Evolutionary conservation across 2,797 vertebrate species (phyloP).

Genomic region (Bucorvus abyssinicus): DNA sequence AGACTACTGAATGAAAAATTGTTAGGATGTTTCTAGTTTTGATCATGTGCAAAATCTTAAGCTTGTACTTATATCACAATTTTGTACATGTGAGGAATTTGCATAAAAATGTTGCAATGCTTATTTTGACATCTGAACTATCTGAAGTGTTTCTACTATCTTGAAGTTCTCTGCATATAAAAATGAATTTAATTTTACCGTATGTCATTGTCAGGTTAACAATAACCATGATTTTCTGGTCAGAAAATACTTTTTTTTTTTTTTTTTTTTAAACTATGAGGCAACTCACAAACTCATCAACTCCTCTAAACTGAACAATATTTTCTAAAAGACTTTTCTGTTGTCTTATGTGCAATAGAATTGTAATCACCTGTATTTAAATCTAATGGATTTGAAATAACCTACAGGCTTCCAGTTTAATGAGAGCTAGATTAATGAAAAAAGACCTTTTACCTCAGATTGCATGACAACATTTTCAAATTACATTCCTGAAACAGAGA

Average conservation of each 20-base stretch:
- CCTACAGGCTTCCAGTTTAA: slow-evolving; percentile 89
- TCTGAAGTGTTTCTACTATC: not conserved
- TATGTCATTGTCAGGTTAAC: not conserved
- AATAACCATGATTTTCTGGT: not conserved
- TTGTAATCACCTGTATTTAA: slow-evolving; percentile 93
- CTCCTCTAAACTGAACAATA: slow-evolving; percentile 75
- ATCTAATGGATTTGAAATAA: slow-evolving; percentile 94
- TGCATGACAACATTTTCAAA: slow-evolving; percentile 98
- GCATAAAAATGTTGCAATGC: not conserved
- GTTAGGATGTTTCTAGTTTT: not conserved
- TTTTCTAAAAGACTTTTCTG: slow-evolving; percentile 83
- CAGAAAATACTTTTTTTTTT: slow-evolving; percentile 29
- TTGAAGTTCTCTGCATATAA: not conserved
- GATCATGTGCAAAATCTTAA: not conserved
- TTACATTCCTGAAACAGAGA: slow-evolving; percentile 94
- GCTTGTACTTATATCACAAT: not conserved
- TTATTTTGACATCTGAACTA: not conserved
- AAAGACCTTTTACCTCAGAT: slow-evolving; percentile 85
- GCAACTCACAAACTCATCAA: slow-evolving; percentile 75
- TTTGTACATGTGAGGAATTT: not conserved
- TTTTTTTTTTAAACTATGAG: slow-evolving; percentile 73
- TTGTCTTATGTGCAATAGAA: slow-evolving; percentile 81
- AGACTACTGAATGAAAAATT: not conserved
- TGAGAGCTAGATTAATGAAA: slow-evolving; percentile 91
- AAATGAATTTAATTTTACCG: not conserved